Conservation (phyloP, 2,888 invertebrate species). For the Seira musarum region DNA sequence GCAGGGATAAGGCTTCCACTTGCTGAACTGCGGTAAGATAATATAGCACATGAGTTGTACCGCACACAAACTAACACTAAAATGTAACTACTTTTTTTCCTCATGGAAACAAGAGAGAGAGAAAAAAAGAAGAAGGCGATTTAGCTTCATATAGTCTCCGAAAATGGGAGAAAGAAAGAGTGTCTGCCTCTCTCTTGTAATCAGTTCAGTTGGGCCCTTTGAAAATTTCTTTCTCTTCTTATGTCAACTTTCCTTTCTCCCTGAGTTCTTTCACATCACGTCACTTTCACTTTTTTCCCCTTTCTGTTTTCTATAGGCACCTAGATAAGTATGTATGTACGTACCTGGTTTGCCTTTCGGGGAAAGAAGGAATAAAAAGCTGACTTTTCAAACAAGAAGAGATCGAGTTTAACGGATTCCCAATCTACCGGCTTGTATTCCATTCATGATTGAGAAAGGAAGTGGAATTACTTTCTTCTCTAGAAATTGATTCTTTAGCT, state of each 20-base stretch:
- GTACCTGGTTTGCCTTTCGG: neutral
- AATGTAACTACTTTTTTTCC: slow-evolving; percentile 15
- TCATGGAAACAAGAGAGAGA: neutral
- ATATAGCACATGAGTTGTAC: slow-evolving; percentile 1
- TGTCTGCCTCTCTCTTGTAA: neutral
- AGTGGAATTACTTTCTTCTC: neutral
- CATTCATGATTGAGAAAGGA: neutral
- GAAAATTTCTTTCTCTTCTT: neutral
- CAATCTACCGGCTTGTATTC: too few species aligned
- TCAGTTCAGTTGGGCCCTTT: slow-evolving; percentile 15
- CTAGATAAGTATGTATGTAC: neutral
- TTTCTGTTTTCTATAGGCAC: neutral
- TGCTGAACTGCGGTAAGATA: neutral
- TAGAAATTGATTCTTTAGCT: neutral
- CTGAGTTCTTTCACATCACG: neutral
- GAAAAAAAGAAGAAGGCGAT: neutral
- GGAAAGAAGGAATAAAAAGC: neutral
- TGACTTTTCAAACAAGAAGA: neutral
- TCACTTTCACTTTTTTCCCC: slow-evolving; percentile 10
- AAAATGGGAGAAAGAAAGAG: slow-evolving; percentile 9
- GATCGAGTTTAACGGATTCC: neutral
- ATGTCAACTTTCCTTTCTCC: slow-evolving; percentile 17
- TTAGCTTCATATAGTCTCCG: slow-evolving; percentile 7
- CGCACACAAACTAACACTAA: slow-evolving; percentile 17
- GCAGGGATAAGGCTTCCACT: neutral